These are phyloP conservation scores for Aphyosemion australe DNA, from an alignment of 2,113 vertebrate genomes.

Conservation along the genomic window DNA sequence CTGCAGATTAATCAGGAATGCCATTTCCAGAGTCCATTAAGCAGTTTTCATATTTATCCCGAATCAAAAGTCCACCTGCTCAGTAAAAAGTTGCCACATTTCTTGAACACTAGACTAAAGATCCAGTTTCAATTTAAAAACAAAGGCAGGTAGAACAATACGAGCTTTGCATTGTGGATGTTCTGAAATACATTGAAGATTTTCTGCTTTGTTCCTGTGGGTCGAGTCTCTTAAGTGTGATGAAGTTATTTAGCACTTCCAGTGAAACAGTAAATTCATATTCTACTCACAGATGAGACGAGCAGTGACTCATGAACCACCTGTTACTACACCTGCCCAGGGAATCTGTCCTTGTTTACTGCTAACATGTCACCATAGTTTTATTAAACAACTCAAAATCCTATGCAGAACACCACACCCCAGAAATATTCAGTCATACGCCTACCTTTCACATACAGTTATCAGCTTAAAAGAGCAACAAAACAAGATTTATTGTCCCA, in stretches of 20 bases:
- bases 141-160: no score
- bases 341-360: constrained; percentile 56
- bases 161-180: background rate
- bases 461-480: constrained; percentile 11
- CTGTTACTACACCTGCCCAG: constrained; percentile 62
- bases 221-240: constrained; percentile 33
- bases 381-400: background rate
- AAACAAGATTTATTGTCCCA: background rate
- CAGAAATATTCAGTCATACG: background rate
- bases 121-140: background rate
- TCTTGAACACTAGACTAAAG: background rate
- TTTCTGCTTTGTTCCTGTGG: constrained; percentile 23
- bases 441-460: background rate
- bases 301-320: constrained; percentile 60
- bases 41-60: no score
- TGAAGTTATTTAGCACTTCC: constrained; percentile 41
- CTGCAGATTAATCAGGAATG: constrained; percentile 23
- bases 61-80: background rate
- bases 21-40: background rate
- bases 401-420: background rate
- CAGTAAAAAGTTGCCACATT: background rate
- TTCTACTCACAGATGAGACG: constrained; percentile 18
- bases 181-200: background rate
- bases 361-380: constrained; percentile 19
- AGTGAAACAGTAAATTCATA: constrained; percentile 31